Evolutionary conservation across 2,797 vertebrate genomes (phyloP).

Genomic region (Hirundo rustica): DNA sequence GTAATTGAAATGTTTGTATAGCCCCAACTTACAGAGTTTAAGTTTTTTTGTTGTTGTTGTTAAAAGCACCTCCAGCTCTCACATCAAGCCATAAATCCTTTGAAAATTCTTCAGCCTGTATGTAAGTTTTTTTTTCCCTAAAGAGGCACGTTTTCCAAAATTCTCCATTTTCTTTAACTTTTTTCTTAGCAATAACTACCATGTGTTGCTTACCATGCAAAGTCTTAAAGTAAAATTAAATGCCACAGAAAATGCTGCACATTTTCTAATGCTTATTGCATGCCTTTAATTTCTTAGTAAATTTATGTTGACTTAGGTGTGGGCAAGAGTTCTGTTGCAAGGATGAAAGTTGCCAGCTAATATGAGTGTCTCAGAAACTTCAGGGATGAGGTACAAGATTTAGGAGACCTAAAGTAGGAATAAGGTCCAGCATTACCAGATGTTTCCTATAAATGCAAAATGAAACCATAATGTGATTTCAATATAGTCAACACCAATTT

Average conservation of each 20-base stretch:
- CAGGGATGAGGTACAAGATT: neutral
- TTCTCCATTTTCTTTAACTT: neutral
- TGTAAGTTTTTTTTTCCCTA: neutral
- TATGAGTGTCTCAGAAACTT: neutral
- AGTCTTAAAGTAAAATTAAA: neutral
- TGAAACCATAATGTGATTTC: slow-evolving; percentile 18
- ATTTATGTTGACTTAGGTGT: neutral
- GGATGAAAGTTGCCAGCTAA: neutral
- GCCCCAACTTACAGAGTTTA: neutral
- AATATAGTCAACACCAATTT: slow-evolving; percentile 24
- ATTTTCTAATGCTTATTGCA: neutral
- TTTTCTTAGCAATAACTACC: neutral
- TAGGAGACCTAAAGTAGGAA: neutral
- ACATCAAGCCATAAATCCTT: neutral
- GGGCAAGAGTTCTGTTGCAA: neutral
- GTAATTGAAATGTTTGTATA: neutral
- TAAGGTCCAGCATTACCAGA: neutral
- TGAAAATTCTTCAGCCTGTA: neutral
- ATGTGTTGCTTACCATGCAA: neutral
- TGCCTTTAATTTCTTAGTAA: neutral
- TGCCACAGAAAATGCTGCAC: neutral
- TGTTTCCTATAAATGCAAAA: slow-evolving; percentile 32
- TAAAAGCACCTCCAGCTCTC: neutral
- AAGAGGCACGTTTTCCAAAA: neutral
- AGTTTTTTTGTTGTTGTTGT: neutral